Base-by-base conservation (phyloP, 2,888 invertebrate species). In the Polyploca ridens region DNA sequence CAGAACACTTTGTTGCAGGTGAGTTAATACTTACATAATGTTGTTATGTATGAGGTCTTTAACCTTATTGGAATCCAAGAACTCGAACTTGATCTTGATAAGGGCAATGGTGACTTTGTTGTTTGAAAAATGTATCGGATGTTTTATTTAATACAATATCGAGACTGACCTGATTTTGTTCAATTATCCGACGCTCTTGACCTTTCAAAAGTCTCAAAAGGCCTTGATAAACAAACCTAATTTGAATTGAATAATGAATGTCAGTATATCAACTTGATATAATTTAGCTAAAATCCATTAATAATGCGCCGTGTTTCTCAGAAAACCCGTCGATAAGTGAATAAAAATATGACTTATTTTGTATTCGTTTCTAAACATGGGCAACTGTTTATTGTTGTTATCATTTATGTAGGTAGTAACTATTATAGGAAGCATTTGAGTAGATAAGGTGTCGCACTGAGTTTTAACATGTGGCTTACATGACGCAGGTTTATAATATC, bases 1-100 rank as follows among this genome's bases (percentile, higher is more conserved):
- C 98, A 98, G 86, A 98, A 97, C 79, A 97, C 97, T 0, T 92
- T 98, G 33, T 96, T 97, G 69, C 97, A 97, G 88, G 95, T 95
- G 67, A 86, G 81, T 75, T 60, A 4, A 54, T 13, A 8, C 11
- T 4, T 44, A n/a, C n/a, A 6, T 46, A 46, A 46, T 10, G 27
- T 46, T 46, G n/a, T 46, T 46, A n/a, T 46, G n/a, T 10, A 46
- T 44, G 4, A n/a, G 41, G 11, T 54, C 54, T 5, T 54, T 54
- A 19, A 19, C 14, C 19, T 7, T 16, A 7, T 46, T 7, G n/a
- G 5, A 46, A n/a, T 0, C 49, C 16, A 19, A n/a, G 19, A 54
- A 16, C 54, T 54, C 19, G 19, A 54, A 16, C 54, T 54, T 54
- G 54, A 54, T 19, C 16, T 54, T 19, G 19, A 54, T 19, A 14